Percentiles rank a stretch among this genome's conserved stretches.
Conservation (phyloP, 1,140 invertebrate species). For the Chionoecetes opilio region DNA sequence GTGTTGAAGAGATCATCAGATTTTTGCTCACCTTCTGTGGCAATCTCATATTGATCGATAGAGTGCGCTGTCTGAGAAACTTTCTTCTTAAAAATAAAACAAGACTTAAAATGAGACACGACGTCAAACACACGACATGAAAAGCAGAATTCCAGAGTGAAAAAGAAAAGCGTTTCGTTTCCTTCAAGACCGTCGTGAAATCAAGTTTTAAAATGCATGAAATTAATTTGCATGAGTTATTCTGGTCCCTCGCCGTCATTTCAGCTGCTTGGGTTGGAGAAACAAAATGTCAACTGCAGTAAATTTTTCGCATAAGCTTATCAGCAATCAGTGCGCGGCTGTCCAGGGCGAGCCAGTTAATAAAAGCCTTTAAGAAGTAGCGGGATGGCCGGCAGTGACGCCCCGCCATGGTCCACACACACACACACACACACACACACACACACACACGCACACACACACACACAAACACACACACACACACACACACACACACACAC, state of each 20-base stretch:
- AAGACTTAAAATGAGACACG: too few relatives aligned
- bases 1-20: background rate
- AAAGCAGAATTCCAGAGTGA: too few relatives aligned
- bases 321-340: background rate
- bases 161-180: background rate
- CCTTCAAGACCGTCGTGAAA: background rate
- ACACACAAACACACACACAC: conserved; percentile 44
- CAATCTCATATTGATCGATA: background rate
- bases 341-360: background rate
- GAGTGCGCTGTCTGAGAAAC: background rate
- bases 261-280: background rate
- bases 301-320: conserved; percentile 22
- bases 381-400: background rate
- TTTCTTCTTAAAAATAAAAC: background rate
- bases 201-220: conserved; percentile 15
- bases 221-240: conserved; percentile 19
- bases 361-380: background rate
- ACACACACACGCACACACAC: conserved; percentile 51
- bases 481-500: background rate
- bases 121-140: too few relatives aligned
- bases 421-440: background rate
- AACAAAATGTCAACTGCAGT: background rate
- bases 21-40: background rate
- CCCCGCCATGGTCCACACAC: background rate
- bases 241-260: conserved; percentile 25